Evolutionary conservation across 2,888 invertebrate species (phyloP).

Genomic region (Yponomeuta evonymella): DNA sequence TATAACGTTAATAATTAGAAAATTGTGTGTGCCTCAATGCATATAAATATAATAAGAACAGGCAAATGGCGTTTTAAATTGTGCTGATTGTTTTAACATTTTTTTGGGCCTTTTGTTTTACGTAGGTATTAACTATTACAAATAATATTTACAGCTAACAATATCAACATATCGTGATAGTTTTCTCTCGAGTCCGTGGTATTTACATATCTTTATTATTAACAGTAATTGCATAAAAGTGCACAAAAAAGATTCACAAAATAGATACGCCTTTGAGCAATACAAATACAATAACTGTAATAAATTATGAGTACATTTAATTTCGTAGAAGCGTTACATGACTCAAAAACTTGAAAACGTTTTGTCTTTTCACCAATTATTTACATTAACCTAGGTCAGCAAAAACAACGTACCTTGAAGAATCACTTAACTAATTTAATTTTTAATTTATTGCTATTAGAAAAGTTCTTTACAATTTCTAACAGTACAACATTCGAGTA

Average conservation of each 20-base stretch:
- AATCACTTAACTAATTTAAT: conserved; percentile 34
- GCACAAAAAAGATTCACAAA: conserved; percentile 74
- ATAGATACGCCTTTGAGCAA: conserved; percentile 72
- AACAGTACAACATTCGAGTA: neutral
- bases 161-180: conserved; percentile 27
- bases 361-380: neutral
- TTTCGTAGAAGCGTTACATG: conserved; percentile 4
- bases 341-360: conserved; percentile 5
- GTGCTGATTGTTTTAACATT: conserved; percentile 68
- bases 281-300: conserved; percentile 44
- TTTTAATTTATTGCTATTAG: conserved; percentile 50
- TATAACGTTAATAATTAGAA: neutral
- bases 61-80: conserved; percentile 36
- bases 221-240: conserved; percentile 68
- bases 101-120: conserved; percentile 64
- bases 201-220: conserved; percentile 50
- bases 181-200: conserved; percentile 51
- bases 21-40: neutral
- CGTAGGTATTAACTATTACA: conserved; percentile 43
- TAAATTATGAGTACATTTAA: neutral
- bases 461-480: conserved; percentile 45
- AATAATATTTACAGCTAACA: conserved; percentile 24
- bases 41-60: conserved; percentile 1
- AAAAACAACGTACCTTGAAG: conserved; percentile 14
- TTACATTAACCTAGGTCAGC: neutral